A percentile compares a stretch with the other conserved stretches of the same genome.
phyloP scores from a whole-genome alignment of 2,113 vertebrate genomes.

The Sciurus niger region DNA sequence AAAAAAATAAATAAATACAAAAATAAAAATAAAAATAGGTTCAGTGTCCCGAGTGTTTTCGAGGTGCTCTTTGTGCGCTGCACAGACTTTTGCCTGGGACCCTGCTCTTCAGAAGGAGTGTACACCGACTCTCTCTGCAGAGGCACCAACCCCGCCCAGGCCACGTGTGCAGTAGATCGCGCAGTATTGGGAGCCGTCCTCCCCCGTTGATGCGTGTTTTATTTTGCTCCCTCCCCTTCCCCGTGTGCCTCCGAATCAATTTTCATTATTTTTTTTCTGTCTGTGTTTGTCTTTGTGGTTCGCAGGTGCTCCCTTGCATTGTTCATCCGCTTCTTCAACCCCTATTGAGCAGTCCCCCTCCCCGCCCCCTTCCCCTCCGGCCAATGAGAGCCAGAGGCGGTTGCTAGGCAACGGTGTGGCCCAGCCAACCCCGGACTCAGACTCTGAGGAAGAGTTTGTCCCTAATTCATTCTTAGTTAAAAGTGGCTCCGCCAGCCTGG shows the following conservation, averaged over 20 bases:
- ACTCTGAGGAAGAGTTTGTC: slow-evolving; percentile 99
- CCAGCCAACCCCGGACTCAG: slow-evolving; percentile 97
- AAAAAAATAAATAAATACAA: background rate
- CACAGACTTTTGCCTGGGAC: background rate
- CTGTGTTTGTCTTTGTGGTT: slow-evolving; percentile 94
- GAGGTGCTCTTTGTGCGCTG: background rate
- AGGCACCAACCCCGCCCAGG: background rate
- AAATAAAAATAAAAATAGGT: background rate
- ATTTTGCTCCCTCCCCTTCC: slow-evolving; percentile 66
- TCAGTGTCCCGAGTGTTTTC: background rate
- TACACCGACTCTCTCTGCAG: background rate
- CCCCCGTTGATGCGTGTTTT: slow-evolving; percentile 74
- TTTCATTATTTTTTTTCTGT: slow-evolving; percentile 87
- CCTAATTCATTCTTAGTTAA: slow-evolving; percentile 98
- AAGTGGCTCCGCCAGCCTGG: slow-evolving; percentile 96
- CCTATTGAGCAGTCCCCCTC: slow-evolving; percentile 95
- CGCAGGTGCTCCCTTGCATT: slow-evolving; percentile 97
- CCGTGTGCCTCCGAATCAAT: slow-evolving; percentile 86
- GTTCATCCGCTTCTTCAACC: slow-evolving; percentile 97
- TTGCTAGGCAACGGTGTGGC: slow-evolving; percentile 97
- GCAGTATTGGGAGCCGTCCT: background rate
- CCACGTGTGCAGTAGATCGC: slow-evolving; percentile 77
- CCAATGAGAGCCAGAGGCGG: slow-evolving; percentile 97
- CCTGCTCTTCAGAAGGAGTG: slow-evolving; percentile 39
- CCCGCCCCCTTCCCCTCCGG: slow-evolving; percentile 94